A percentile compares a stretch with the other conserved stretches of the same genome.
phyloP scores from a whole-genome alignment of 2,113 vertebrate genomes.

The Ammodytes dubius region DNA sequence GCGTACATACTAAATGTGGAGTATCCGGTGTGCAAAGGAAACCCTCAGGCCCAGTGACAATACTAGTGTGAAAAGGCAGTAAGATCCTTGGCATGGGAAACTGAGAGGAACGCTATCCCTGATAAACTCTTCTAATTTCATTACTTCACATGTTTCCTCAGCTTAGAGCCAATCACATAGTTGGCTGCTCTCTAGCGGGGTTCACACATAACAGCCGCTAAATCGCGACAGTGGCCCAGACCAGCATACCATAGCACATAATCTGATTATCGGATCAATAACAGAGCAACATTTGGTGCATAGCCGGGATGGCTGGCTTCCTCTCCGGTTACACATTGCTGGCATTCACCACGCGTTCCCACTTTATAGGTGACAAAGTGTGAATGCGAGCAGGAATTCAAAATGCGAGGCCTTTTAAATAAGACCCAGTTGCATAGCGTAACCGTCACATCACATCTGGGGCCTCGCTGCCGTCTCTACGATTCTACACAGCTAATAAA shows the following conservation, averaged over 20 bases:
- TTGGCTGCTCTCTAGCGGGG: conserved; percentile 67
- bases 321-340: conserved; percentile 76
- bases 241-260: conserved; percentile 69
- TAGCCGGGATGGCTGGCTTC: conserved; percentile 67
- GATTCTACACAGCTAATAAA: conserved; percentile 10
- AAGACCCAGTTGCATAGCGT: conserved; percentile 15
- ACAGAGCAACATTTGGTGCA: conserved; percentile 75
- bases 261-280: conserved; percentile 83
- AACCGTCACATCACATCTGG: conserved; percentile 56
- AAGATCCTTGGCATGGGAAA: conserved; percentile 60
- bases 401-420: conserved; percentile 70
- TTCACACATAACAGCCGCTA: conserved; percentile 71
- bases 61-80: conserved; percentile 46
- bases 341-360: conserved; percentile 76
- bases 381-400: conserved; percentile 78
- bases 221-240: conserved; percentile 69
- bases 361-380: conserved; percentile 84
- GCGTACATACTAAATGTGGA: conserved; percentile 19
- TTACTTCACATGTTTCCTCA: conserved; percentile 73
- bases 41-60: conserved; percentile 38
- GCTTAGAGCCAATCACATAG: conserved; percentile 77
- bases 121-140: conserved; percentile 78
- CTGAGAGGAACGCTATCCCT: conserved; percentile 52
- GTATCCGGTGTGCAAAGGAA: conserved; percentile 37
- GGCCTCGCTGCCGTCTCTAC: conserved; percentile 32